These are phyloP conservation scores for Mythimna loreyi DNA, from an alignment of 2,888 invertebrate genomes.

Conservation along the genomic window DNA sequence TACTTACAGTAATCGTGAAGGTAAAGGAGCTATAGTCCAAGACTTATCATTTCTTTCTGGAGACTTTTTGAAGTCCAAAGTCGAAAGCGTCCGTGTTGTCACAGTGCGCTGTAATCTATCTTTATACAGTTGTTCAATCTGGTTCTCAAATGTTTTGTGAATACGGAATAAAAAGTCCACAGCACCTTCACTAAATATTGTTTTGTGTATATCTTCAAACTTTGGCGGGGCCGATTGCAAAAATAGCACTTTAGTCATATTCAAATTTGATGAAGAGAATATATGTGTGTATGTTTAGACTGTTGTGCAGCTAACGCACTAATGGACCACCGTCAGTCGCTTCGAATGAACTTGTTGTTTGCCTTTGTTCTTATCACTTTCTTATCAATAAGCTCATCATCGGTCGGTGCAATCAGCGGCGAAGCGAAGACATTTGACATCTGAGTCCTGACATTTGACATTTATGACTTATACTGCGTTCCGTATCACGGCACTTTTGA, in stretches of 20 bases:
- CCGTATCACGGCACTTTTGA: too few relatives aligned
- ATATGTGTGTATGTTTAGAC: slow-evolving; percentile 16
- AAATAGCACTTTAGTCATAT: slow-evolving; percentile 79
- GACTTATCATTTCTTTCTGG: slow-evolving; percentile 80
- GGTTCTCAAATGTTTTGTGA: slow-evolving; percentile 85
- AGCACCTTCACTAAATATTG: slow-evolving; percentile 90
- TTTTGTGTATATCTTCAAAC: slow-evolving; percentile 88
- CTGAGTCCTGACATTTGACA: too few relatives aligned
- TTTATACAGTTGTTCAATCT: slow-evolving; percentile 86
- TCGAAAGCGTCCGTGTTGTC: slow-evolving; percentile 70
- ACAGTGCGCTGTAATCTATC: slow-evolving; percentile 81
- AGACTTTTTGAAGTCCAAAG: slow-evolving; percentile 84
- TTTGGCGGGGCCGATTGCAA: slow-evolving; percentile 89
- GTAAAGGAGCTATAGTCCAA: slow-evolving; percentile 92
- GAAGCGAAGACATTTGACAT: too few relatives aligned
- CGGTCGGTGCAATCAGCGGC: background rate
- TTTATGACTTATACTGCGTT: too few relatives aligned
- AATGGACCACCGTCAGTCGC: slow-evolving; percentile 19
- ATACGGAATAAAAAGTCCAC: slow-evolving; percentile 90
- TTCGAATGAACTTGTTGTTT: slow-evolving; percentile 37
- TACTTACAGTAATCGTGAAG: slow-evolving; percentile 88
- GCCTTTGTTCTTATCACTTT: slow-evolving; percentile 35
- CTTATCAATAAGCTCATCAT: slow-evolving; percentile 21
- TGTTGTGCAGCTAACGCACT: slow-evolving; percentile 8
- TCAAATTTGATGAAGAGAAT: background rate